A percentile compares a stretch with the other conserved stretches of the same genome.
Conservation (phyloP, 2,113 vertebrate species). For the Tupaia chinensis region DNA sequence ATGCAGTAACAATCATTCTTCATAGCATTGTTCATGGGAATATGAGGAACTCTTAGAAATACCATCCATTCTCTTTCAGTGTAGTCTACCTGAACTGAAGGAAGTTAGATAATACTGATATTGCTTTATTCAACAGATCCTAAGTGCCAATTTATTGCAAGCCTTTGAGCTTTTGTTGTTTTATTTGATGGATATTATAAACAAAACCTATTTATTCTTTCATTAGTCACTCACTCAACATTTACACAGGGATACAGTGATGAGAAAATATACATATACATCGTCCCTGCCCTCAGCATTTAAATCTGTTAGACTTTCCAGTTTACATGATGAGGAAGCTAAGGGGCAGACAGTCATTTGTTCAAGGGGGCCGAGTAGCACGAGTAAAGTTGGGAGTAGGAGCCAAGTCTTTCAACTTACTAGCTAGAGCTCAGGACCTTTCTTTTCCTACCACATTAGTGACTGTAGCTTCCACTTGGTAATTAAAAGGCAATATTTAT, state of each 20-base stretch:
- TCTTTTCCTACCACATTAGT: background rate
- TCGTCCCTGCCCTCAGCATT: background rate
- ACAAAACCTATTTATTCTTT: background rate
- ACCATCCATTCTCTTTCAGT: background rate
- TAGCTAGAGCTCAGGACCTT: background rate
- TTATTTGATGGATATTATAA: background rate
- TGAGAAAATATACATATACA: background rate
- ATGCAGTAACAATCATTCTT: background rate
- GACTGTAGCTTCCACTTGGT: background rate
- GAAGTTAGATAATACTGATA: background rate
- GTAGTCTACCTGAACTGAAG: background rate
- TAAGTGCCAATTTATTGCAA: background rate
- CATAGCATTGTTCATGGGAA: background rate
- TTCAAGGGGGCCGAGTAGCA: fast-evolving
- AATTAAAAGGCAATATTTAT: background rate
- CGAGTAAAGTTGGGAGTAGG: background rate
- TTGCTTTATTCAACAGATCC: background rate
- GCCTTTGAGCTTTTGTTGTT: background rate
- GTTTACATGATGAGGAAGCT: background rate
- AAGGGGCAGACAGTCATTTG: background rate
- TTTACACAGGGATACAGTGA: background rate
- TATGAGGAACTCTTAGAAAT: background rate
- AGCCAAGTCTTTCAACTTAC: background rate
- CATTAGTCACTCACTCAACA: background rate
- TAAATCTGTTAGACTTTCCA: background rate